A percentile compares a stretch with the other conserved stretches of the same genome.
Evolutionary conservation across 1,140 invertebrate genomes (phyloP).

Genomic region (Drosophila obscura): DNA sequence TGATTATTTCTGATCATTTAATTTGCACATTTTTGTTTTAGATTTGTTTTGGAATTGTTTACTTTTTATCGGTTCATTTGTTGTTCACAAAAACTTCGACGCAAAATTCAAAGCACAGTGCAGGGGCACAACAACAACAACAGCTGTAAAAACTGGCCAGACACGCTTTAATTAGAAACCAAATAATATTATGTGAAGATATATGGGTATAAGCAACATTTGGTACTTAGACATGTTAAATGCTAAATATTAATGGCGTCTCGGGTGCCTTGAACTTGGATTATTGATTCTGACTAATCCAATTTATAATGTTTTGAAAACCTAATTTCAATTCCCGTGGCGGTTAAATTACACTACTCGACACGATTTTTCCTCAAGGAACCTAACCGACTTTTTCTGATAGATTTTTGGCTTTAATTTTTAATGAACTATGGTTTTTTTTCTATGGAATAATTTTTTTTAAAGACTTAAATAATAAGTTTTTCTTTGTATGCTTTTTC

Average conservation of each 20-base stretch:
- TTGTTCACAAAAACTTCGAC: conserved; percentile 17
- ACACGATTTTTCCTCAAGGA: no score
- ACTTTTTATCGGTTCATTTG: conserved; percentile 41
- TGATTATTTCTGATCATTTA: conserved; percentile 34
- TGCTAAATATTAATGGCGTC: conserved; percentile 48
- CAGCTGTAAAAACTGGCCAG: conserved; percentile 51
- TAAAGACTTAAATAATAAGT: no score
- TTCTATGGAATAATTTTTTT: no score
- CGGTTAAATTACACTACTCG: no score
- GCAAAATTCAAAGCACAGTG: conserved; percentile 20
- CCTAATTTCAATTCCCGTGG: conserved; percentile 12
- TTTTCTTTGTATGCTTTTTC: no score
- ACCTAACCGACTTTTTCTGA: no score
- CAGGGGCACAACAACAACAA: conserved; percentile 3
- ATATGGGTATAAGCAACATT: conserved; percentile 26
- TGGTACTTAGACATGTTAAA: conserved; percentile 44
- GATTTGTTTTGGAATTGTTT: conserved; percentile 39
- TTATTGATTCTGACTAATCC: conserved; percentile 28
- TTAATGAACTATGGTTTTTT: no score
- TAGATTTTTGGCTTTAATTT: no score
- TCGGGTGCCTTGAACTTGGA: conserved; percentile 37
- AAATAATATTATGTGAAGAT: conserved; percentile 53
- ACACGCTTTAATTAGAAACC: conserved; percentile 72
- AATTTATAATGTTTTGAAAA: conserved; percentile 1
- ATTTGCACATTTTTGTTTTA: conserved; percentile 15